phyloP scores from a whole-genome alignment of 2,888 invertebrate genomes.

The Erynnis tages region DNA sequence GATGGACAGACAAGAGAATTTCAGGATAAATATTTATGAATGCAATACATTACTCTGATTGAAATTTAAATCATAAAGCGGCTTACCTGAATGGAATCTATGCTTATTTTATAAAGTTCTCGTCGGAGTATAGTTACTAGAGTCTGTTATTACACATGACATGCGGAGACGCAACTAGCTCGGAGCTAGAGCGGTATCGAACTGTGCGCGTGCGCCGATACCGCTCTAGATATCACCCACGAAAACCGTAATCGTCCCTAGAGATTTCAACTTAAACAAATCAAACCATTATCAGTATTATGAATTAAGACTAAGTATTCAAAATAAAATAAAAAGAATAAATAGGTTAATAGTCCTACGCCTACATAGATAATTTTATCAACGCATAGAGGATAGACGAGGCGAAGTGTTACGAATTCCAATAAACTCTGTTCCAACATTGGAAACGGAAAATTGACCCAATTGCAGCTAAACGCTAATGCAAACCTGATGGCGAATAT shows the following conservation, averaged over 20 bases:
- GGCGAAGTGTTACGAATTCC: conserved; percentile 26
- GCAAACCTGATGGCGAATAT: not conserved
- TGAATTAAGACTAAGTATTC: not conserved
- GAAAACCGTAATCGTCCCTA: not conserved
- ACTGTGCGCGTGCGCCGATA: conserved; percentile 35
- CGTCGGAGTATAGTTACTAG: not conserved
- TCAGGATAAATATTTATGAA: conserved; percentile 9
- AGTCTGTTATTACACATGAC: not conserved
- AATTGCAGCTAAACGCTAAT: conserved; percentile 17
- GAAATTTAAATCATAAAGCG: conserved; percentile 5
- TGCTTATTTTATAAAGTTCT: conserved; percentile 25
- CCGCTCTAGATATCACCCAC: not conserved
- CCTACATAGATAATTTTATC: conserved; percentile 31
- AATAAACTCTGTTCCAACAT: conserved; percentile 25
- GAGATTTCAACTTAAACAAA: conserved; percentile 5
- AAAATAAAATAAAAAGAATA: conserved; percentile 19
- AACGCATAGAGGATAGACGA: conserved; percentile 13
- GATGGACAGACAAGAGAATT: too few species aligned
- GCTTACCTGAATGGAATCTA: conserved; percentile 19
- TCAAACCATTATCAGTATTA: not conserved
- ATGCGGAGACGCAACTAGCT: conserved; percentile 37
- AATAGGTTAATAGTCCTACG: conserved; percentile 33
- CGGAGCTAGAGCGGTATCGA: conserved; percentile 41
- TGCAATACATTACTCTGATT: not conserved
- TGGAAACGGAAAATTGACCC: conserved; percentile 27